These are phyloP conservation scores for Chironomus tentans DNA, from an alignment of 2,888 invertebrate species.

Conservation along the genomic window DNA sequence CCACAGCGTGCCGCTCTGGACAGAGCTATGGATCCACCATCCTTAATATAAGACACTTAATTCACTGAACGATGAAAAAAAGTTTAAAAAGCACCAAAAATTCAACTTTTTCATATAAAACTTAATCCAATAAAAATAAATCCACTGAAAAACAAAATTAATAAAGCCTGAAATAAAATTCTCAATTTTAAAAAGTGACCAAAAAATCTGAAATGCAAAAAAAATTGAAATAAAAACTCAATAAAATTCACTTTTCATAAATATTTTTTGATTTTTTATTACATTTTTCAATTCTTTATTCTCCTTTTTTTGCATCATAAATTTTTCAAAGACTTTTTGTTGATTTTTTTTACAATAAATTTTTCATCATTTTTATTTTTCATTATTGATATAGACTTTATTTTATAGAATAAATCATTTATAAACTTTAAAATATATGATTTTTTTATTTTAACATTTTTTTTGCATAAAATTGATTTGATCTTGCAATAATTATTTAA, in stretches of 20 bases:
- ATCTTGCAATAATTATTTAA: slow-evolving; percentile 7
- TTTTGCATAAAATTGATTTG: slow-evolving; percentile 21
- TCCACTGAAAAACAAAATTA: too few relatives aligned
- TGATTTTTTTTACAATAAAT: background rate
- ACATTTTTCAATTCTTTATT: slow-evolving; percentile 19
- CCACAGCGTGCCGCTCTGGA: too few relatives aligned
- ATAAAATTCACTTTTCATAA: slow-evolving; percentile 7
- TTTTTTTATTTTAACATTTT: slow-evolving; percentile 6
- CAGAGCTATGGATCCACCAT: too few relatives aligned
- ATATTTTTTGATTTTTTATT: slow-evolving; percentile 23
- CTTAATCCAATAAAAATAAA: too few relatives aligned
- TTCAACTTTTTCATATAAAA: too few relatives aligned
- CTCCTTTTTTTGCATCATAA: slow-evolving; percentile 14
- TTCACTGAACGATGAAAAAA: too few relatives aligned
- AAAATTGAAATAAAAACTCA: background rate
- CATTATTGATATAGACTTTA: slow-evolving; percentile 16
- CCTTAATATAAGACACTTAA: too few relatives aligned
- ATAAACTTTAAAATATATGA: slow-evolving; percentile 24
- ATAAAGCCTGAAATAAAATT: too few relatives aligned
- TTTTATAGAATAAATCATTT: slow-evolving; percentile 13
- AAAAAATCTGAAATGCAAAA: too few relatives aligned
- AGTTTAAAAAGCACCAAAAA: too few relatives aligned
- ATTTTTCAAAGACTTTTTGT: slow-evolving; percentile 3
- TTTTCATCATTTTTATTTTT: background rate
- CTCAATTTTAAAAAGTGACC: too few relatives aligned